These are phyloP conservation scores for Campylomormyrus tamandua DNA, from an alignment of 2,113 vertebrate species.

Conservation along the genomic window DNA sequence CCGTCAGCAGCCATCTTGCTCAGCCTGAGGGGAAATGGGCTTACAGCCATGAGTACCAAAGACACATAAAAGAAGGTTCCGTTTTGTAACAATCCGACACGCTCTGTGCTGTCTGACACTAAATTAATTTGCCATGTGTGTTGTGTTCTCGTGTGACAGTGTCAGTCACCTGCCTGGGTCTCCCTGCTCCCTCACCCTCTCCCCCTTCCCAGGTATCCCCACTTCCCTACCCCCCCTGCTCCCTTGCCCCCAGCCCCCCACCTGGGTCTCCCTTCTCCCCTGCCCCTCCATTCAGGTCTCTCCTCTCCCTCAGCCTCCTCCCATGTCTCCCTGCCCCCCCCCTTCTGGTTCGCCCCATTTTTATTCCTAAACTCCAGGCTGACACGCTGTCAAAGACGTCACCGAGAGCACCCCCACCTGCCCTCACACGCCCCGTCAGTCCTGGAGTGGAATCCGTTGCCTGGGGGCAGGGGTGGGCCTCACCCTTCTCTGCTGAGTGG, in stretches of 20 bases:
- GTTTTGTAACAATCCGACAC: not conserved
- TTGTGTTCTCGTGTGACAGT: not conserved
- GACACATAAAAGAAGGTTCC: not conserved
- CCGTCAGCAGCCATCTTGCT: not conserved
- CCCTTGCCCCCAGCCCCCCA: not conserved
- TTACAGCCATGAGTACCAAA: not conserved
- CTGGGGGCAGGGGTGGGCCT: not conserved
- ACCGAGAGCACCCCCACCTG: not conserved
- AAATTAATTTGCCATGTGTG: not conserved
- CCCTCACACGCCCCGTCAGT: not conserved
- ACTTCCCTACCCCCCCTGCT: not conserved
- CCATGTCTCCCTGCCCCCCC: not conserved
- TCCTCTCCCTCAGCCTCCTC: not conserved
- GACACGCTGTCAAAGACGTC: not conserved
- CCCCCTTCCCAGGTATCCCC: not conserved
- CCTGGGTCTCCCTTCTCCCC: no score
- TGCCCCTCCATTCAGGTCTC: not conserved
- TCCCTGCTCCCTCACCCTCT: not conserved
- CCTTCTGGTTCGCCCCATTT: not conserved
- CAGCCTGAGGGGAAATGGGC: not conserved
- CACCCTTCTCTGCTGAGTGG: not conserved
- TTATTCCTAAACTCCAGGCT: not conserved
- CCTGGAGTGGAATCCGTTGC: not conserved
- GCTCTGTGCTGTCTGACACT: not conserved
- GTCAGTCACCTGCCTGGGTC: not conserved